These are phyloP conservation scores for Uria lomvia DNA, from an alignment of 2,113 vertebrate species.

Conservation along the genomic window DNA sequence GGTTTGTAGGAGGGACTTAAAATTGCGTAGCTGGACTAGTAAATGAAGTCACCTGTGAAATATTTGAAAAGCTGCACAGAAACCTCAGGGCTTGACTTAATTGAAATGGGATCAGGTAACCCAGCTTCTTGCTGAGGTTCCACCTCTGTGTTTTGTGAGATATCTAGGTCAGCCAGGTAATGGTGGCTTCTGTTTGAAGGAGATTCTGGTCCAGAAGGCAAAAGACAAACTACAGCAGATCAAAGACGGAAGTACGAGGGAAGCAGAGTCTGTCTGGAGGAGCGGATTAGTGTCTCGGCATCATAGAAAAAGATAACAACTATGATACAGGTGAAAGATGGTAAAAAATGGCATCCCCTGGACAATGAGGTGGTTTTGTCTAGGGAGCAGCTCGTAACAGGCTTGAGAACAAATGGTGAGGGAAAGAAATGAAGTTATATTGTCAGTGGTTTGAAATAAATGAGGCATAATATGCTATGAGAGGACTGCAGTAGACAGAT, in stretches of 20 bases:
- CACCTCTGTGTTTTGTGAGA: not conserved
- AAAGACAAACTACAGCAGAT: not conserved
- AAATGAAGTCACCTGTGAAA: not conserved
- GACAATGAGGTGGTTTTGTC: not conserved
- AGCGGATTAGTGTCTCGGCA: not conserved
- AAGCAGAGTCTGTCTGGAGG: not conserved
- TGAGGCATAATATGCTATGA: not conserved
- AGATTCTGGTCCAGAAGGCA: not conserved
- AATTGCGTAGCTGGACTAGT: not conserved
- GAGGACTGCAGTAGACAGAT: not conserved
- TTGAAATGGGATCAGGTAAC: not conserved
- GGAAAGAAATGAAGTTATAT: not conserved
- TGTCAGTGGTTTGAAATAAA: not conserved
- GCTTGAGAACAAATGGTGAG: not conserved
- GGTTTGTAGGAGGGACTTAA: not conserved
- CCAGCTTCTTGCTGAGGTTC: not conserved
- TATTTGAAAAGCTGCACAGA: not conserved
- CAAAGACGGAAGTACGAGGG: not conserved
- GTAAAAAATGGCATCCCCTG: not conserved
- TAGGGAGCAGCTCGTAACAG: not conserved
- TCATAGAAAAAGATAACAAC: not conserved
- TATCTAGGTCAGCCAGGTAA: rapidly evolving
- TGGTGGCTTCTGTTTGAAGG: not conserved
- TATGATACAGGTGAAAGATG: not conserved
- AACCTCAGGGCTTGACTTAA: not conserved